Base-by-base conservation (phyloP, 2,888 invertebrate genomes). In the Orgyia antiqua region DNA sequence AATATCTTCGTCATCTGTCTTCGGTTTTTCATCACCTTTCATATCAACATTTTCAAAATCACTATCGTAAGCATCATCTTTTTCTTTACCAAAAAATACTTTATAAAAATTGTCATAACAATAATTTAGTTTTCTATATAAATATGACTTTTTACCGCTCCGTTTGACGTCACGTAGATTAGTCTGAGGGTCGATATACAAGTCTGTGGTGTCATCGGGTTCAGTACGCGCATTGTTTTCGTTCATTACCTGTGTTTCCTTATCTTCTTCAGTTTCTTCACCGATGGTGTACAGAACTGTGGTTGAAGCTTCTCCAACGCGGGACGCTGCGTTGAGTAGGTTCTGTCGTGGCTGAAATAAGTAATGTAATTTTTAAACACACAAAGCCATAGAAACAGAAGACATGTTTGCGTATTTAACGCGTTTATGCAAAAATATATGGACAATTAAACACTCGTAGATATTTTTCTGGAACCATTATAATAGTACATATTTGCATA, bases 291-390 rank as follows among this genome's bases (percentile, higher is more conserved):
- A 92, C 30, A 99, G 90, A 0, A 99, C 96, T 58, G 94, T 93
- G 27, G 97, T 95, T 36, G 97, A 97, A 0, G 98, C 97, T 71
- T 99, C 99, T 6, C 99, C 99, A 26, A 99, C 97, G 41, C 95
- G 90, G 8, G 96, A 96, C 0, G 99, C 99, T 0, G 99, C 98
- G 69, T 95, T 96, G 29, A 99, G 89, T 17, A 99, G 89, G 68
- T 92, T 95, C 80, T 98, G 97, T 7, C 98, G 91, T 0, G 97
- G 96, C 92, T 93, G 86, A 35, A 75, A 71, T 29, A 7, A 11
- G 4, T 9, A 29, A 11, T 7, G 12, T 12, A 27, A 1, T 18
- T 4, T 5, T 2, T 12, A 11, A 27, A 20, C 9, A 20, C 2
- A 18, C 18, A 18, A 18, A 18, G 8, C 6, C 6, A 8, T 2